Evolutionary conservation across 2,888 invertebrate genomes (phyloP), one percentile per base, ranked within the genome.

Genomic region (Phania funesta): DNA sequence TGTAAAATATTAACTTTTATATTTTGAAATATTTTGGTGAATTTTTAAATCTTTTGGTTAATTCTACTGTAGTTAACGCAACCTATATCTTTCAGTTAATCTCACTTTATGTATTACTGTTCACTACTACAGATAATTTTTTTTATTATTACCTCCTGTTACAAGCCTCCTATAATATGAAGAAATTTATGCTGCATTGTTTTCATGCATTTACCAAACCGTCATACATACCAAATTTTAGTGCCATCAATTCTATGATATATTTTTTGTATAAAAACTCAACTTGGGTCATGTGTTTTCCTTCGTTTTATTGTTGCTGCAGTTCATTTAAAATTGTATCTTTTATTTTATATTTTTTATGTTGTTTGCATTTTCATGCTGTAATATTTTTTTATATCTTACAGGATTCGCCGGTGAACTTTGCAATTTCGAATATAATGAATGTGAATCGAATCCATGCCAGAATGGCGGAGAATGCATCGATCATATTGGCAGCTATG

Each of bases 401-500:
- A 9, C 88, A 94, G 95, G 95, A 35, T 95, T 94, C 89, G 94
- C 95, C 3, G 95, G 95, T 18, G 93, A 93, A 82, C 93, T 93
- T 84, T 95, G 95, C 88, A 94, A 95, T 88, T 92, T 94, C 87
- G 94, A 95, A 88, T 95, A 94, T 91, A 94, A 95, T 90, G 95
- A 95, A 90, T 95, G 95, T 88, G 94, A 94, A 89, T 94, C 94
- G 84, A 94, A 94, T 78, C 95, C 95, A 50, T 95, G 95, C 89
- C 92, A 93, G 75, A 94, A 95, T 90, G 94, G 94, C 52, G 95
- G 95, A 84, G 94, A 94, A 50, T 95, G 95, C 91, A 94, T 93
- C 77, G 95, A 95, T 91, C 93, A 93, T 88, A 93, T 95, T 86
- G 94, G 94, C 54, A 93, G 93, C 80, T 95, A 93, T 90, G 92